A percentile compares a stretch with the other conserved stretches of the same genome.
Conservation (phyloP, 1,140 invertebrate species). For the Macrocentrus cingulum region DNA sequence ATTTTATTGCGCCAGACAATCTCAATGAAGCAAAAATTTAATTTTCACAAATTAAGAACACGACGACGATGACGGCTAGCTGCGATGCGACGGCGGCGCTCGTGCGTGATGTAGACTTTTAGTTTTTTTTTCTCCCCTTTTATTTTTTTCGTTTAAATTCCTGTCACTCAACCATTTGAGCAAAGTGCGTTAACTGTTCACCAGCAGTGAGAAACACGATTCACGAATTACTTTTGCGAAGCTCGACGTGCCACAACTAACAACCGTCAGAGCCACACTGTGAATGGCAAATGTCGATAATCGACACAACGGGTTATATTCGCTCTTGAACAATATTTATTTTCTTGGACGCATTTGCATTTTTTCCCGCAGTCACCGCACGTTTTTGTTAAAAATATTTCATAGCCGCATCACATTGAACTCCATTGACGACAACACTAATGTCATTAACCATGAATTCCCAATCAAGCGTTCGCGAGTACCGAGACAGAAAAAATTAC, state of each 20-base stretch:
- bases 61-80: background rate
- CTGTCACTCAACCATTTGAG: constrained; percentile 2
- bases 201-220: constrained; percentile 2
- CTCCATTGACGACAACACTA: background rate
- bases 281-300: constrained; percentile 15
- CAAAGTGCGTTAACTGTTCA: background rate
- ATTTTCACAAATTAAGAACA: too few relatives aligned
- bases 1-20: too few relatives aligned
- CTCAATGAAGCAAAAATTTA: too few relatives aligned
- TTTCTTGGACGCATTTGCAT: background rate
- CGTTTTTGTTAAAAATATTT: background rate
- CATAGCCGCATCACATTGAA: background rate
- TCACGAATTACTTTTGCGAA: constrained; percentile 12
- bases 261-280: background rate
- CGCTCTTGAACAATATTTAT: background rate
- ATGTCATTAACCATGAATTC: constrained; percentile 2
- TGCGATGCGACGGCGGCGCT: constrained; percentile 10
- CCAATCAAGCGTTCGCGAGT: background rate
- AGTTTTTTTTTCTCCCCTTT: too few relatives aligned
- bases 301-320: background rate
- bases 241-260: background rate
- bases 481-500: background rate
- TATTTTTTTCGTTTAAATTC: constrained; percentile 16
- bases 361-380: background rate
- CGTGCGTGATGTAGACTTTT: too few relatives aligned